Base-by-base conservation (phyloP, 2,113 vertebrate genomes). In the Athene noctua region DNA sequence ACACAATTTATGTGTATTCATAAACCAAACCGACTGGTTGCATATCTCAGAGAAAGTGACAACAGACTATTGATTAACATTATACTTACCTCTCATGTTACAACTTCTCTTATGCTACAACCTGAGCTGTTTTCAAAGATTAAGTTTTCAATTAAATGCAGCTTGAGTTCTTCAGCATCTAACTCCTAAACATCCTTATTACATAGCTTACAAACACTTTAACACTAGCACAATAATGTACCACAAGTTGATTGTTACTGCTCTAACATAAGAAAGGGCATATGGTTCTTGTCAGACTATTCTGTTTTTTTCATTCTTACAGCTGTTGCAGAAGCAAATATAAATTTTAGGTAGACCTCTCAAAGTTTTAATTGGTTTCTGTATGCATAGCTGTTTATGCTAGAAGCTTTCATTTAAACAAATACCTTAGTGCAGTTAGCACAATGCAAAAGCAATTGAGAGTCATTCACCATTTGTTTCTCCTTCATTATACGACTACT, bases 391-490 rank as follows among this genome's bases (percentile, higher is more conserved):
- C 68, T 92, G 70, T 86, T 95, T 84, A 86, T 44, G 68, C 94
- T 91, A 81, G 92, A 94, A 92, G 80, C 80, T 85, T 96, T 92
- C 80, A 85, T 72, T 95, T 79, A 87, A 96, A 92, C 61, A 89
- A 96, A 96, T 75, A 87, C 80, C 66, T 95, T 20, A 87, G 68
- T n/a, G 84, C 65, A 92, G 84, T 10, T 74, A 83, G 80, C 52
- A 91, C 84, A 89, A 87, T 2, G 10, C 57, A 89, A 81, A 91
- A 92, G 80, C 65, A 55, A 79, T 36, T 36, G 49, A 27, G 38
- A 94, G 44, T 54, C 66, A 77, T 83, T 95, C 34, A 36, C 88
- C 79, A 73, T 83, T 96, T 92, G 49, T 77, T 90, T 93, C 90
- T 62, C 74, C 66, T 77, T 79, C 87, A 88, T 86, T 81, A 94